phyloP scores from a whole-genome alignment of 2,797 vertebrate species.

The Pseudochaenichthys georgianus region DNA sequence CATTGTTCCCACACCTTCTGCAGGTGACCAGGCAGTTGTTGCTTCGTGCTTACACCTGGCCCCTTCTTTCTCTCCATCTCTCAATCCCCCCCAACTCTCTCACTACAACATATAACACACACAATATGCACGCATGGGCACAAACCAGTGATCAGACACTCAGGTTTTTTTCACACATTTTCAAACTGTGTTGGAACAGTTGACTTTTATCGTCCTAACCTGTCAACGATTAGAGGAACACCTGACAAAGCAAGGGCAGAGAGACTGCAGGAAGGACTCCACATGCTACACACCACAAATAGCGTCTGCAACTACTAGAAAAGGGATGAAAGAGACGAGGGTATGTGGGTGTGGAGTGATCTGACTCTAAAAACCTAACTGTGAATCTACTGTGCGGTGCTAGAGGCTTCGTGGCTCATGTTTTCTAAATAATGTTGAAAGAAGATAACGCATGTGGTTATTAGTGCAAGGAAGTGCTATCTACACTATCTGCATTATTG shows the following conservation, averaged over 20 bases:
- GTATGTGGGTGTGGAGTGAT: conserved; percentile 32
- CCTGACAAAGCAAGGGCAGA: conserved; percentile 16
- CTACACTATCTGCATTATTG: conserved; percentile 58
- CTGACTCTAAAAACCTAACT: conserved; percentile 22
- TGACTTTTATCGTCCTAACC: conserved; percentile 24
- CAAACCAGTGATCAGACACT: conserved; percentile 17
- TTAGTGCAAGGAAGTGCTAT: conserved; percentile 50
- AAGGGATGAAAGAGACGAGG: conserved; percentile 22
- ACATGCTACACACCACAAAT: conserved; percentile 23
- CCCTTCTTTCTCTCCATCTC: conserved; percentile 29
- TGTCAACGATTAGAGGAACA: conserved; percentile 13
- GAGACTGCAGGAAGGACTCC: conserved; percentile 26
- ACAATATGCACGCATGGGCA: conserved; percentile 39
- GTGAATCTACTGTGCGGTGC: conserved; percentile 20
- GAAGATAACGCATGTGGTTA: conserved; percentile 45
- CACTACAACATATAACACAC: conserved; percentile 17
- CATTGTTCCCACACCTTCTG: conserved; percentile 67
- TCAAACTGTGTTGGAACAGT: conserved; percentile 21
- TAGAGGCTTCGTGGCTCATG: conserved; percentile 48
- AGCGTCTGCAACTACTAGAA: conserved; percentile 14
- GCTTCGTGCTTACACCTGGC: conserved; percentile 49
- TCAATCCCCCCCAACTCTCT: conserved; percentile 19
- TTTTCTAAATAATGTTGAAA: conserved; percentile 62
- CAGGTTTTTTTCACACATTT: background rate
- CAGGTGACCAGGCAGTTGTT: conserved; percentile 66